Conservation (phyloP, 1,140 invertebrate species). For the Lineus longissimus region DNA sequence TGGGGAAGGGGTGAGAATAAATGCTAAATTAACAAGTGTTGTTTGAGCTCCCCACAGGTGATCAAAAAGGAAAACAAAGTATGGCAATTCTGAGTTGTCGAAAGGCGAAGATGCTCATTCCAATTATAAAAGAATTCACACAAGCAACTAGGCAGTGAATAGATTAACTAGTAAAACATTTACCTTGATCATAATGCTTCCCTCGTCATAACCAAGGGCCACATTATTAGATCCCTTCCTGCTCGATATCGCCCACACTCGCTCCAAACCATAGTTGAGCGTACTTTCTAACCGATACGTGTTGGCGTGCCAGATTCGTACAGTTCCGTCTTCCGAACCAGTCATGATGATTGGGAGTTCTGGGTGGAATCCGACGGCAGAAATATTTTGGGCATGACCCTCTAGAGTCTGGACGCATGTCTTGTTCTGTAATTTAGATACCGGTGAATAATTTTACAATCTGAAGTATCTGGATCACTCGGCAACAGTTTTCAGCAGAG, state of each 20-base stretch:
- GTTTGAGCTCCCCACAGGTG: too few species aligned
- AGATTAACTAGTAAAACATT: too few species aligned
- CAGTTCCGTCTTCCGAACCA: constrained; percentile 95
- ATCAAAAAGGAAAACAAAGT: too few species aligned
- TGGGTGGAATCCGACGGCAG: constrained; percentile 86
- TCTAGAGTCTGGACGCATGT: constrained; percentile 98
- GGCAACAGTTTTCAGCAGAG: background rate
- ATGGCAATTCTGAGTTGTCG: too few species aligned
- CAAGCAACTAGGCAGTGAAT: background rate
- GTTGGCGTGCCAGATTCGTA: constrained; percentile 96
- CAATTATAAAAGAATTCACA: background rate
- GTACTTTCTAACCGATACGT: constrained; percentile 92
- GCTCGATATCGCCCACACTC: constrained; percentile 96
- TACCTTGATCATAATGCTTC: constrained; percentile 87
- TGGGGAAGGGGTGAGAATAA: background rate
- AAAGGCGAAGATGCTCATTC: too few species aligned
- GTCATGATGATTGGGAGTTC: constrained; percentile 96
- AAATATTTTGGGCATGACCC: constrained; percentile 95
- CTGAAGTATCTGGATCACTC: background rate
- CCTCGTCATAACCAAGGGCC: constrained; percentile 96
- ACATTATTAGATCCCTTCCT: constrained; percentile 95
- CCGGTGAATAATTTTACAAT: background rate
- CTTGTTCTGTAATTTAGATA: constrained; percentile 84
- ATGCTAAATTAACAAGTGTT: background rate
- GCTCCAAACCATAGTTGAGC: constrained; percentile 95